Base-by-base conservation (phyloP, 2,797 vertebrate genomes). In the Kryptopterus vitreolus region DNA sequence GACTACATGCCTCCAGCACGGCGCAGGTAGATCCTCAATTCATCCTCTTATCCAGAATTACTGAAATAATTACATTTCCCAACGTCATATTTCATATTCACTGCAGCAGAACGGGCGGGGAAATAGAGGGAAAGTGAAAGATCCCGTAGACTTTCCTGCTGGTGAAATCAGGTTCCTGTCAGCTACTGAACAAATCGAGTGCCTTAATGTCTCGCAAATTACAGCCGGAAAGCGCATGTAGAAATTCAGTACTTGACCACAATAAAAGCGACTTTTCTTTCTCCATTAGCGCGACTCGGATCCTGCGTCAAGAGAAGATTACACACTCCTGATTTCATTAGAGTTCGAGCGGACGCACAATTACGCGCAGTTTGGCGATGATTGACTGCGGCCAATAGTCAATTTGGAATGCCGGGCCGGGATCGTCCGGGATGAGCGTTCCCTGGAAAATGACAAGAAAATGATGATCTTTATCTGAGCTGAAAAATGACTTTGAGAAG, bases 191-290 rank as follows among this genome's bases (percentile, higher is more conserved):
- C 81, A 73, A 85, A 80, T 78, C 80, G 77, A 81, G 76, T 53
- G 76, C 79, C 72, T 86, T 84, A 87, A 87, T 87, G 84, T 80
- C 81, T 84, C 68, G 63, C 79, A 85, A 85, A 87, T 86, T 84
- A 84, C 85, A 80, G 73, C 65, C 75, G 29, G 80, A 81, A 84
- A 86, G 84, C 85, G 74, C 78, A 80, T 79, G 81, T 85, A 86
- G 84, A 86, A 87, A 87, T 85, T 80, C 80, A 84, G 82, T 72
- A 84, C 85, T 86, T 85, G 78, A 78, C 85, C 79, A 38, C 70
- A 35, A 68, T 84, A 85, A 83, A 86, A 83, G 86, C 77, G 59
- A 80, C 76, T 70, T 79, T 79, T 80, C 73, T 81, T 63, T 70
- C 76, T 78, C 69, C 78, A 85, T 79, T 79, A 77, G 68, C 78